A percentile compares a stretch with the other conserved stretches of the same genome.
These are phyloP conservation scores for Cricetomys ansorgei DNA, from an alignment of 2,113 vertebrate genomes.

Conservation along the genomic window DNA sequence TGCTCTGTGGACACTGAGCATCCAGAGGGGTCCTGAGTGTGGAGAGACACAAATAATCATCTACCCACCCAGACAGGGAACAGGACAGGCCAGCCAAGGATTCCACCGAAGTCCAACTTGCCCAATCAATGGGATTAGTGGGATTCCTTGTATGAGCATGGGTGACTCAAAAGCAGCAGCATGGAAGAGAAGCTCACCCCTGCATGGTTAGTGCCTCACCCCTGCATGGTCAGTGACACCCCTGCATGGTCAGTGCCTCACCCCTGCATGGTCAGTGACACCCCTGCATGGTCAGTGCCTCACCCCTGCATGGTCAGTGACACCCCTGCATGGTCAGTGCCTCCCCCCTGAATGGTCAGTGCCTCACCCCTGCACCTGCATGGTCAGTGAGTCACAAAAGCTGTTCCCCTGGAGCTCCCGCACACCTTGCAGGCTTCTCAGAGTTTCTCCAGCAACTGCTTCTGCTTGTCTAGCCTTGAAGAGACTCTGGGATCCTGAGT, in stretches of 20 bases:
- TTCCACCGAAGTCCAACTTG: no score
- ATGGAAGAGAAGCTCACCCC: background rate
- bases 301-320: no score
- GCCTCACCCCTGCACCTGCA: background rate
- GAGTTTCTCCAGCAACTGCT: background rate
- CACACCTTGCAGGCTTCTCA: no score
- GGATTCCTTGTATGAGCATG: background rate
- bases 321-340: no score
- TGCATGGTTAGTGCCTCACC: background rate
- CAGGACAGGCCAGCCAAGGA: background rate
- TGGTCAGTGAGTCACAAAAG: background rate
- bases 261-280: no score
- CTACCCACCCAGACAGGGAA: background rate
- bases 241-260: no score
- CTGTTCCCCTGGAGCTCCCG: background rate
- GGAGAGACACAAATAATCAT: no score
- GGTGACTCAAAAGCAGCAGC: background rate
- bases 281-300: no score
- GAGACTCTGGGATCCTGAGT: background rate
- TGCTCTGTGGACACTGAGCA: fast-evolving
- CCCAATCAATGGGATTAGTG: background rate
- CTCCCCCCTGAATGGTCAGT: no score
- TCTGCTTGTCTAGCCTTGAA: background rate
- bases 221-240: no score
- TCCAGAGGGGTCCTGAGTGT: background rate